Percentiles rank a stretch among this genome's conserved stretches.
Evolutionary conservation across 2,888 invertebrate genomes (phyloP).

Genomic region (Hypsopygia costalis): DNA sequence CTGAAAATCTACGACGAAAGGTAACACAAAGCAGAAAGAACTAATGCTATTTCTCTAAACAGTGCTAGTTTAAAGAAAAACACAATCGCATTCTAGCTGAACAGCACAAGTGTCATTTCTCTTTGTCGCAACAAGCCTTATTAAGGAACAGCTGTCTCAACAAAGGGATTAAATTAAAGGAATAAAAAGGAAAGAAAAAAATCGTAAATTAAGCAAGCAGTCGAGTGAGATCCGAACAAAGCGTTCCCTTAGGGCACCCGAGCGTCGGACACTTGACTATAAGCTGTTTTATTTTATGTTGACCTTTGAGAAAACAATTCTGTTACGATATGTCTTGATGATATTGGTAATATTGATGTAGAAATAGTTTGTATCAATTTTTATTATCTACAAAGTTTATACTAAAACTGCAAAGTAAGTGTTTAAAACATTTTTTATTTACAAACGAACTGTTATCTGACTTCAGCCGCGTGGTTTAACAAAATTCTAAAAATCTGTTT

Average conservation of each 20-base stretch:
- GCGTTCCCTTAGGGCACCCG: slow-evolving; percentile 6
- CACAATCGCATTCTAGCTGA: slow-evolving; percentile 19
- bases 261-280: neutral
- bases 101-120: slow-evolving; percentile 37
- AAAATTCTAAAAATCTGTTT: no score
- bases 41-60: neutral
- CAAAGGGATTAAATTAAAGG: slow-evolving; percentile 62
- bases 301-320: no score
- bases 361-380: no score
- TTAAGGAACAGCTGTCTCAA: slow-evolving; percentile 57
- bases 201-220: neutral
- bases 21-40: neutral
- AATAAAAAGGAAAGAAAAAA: slow-evolving; percentile 32
- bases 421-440: no score
- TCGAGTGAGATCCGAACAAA: slow-evolving; percentile 8
- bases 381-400: no score
- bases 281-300: slow-evolving; percentile 4
- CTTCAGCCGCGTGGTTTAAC: no score
- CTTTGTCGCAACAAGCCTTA: slow-evolving; percentile 41
- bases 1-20: no score
- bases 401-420: no score
- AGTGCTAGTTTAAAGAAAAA: slow-evolving; percentile 11
- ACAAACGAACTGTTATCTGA: no score
- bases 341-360: no score
- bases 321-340: no score